Evolutionary conservation across 1,140 invertebrate species (phyloP), one percentile per base, ranked within the genome.

Genomic region (Hypothenemus hampei): DNA sequence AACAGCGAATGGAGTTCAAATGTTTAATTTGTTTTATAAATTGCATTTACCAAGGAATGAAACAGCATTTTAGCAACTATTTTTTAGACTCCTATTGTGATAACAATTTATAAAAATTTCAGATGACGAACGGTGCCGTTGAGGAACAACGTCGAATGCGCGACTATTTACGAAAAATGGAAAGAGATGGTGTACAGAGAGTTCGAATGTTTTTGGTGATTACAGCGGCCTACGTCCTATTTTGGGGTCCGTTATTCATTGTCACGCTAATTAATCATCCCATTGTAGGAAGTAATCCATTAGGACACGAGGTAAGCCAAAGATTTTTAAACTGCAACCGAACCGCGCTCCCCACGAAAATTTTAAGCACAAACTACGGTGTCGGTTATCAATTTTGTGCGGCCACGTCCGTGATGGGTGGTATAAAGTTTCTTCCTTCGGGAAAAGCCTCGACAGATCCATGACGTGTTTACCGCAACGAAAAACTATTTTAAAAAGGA

Each of bases 231-330:
- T 93, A 91, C 67, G 78, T 91, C 13, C 76, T 92, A 23, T 91
- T 91, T 73, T 93, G 90, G 89, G 88, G 89, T 55, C 90, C 90
- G 16, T 73, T 93, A 51, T 93, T 92, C 72, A 81, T 91, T 45
- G 85, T 92, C 48, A 92, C 85, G 0, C 70, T 88, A 31, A 78
- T 86, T 15, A 81, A 86, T 69, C 85, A 86, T 66, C 84, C 84
- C 2, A 74, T 83, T 16, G 77, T 86, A 45, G 84, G 87, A 19
- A 48, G 45, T 20, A 83, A 62, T 41, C 58, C 65, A 23, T 50
- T 67, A 35, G 65, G 65, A 33, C 64, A 67, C 59, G 67, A 69
- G 60, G 67, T 69, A 59, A 47, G 56, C 46, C 50, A 16, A 35
- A 36, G 26, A 45, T 19, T 11, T 40, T 15, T 40, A 15, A 40